A percentile compares a stretch with the other conserved stretches of the same genome.
These are phyloP conservation scores for Enteromius radiatus DNA, from an alignment of 2,797 vertebrate genomes.

Conservation along the genomic window DNA sequence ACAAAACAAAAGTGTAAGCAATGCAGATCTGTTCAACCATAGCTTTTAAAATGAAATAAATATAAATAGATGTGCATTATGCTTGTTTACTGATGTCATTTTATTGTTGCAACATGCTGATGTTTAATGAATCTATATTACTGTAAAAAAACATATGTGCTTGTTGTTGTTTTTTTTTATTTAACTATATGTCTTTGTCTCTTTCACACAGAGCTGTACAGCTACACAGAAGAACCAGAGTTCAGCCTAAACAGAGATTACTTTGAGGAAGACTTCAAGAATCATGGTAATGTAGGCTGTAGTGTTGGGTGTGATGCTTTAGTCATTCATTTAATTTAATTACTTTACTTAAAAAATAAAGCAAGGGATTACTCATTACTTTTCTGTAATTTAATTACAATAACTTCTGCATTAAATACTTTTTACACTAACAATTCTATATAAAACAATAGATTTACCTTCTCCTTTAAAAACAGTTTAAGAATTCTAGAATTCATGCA, in stretches of 20 bases:
- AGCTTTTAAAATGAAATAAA: background rate
- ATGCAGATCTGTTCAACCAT: background rate
- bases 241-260: slow-evolving; percentile 89
- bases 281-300: slow-evolving; percentile 80
- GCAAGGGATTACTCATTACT: too few species aligned
- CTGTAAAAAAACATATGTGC: background rate
- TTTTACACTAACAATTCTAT: background rate
- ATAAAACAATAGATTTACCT: background rate
- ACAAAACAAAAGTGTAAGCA: background rate
- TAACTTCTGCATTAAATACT: background rate
- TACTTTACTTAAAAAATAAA: background rate
- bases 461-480: background rate
- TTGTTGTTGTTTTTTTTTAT: background rate
- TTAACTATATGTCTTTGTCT: background rate
- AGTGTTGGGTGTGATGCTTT: background rate
- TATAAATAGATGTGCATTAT: background rate
- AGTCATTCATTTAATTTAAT: background rate
- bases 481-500: background rate
- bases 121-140: background rate
- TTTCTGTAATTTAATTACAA: too few species aligned
- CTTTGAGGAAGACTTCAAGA: slow-evolving; percentile 93
- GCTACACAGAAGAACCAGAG: slow-evolving; percentile 95
- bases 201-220: slow-evolving; percentile 88
- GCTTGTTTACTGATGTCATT: background rate
- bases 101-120: background rate